Percentiles rank a stretch among this genome's conserved stretches.
Evolutionary conservation across 2,113 vertebrate species (phyloP).

Genomic region (Eulacestoma nigropectus): DNA sequence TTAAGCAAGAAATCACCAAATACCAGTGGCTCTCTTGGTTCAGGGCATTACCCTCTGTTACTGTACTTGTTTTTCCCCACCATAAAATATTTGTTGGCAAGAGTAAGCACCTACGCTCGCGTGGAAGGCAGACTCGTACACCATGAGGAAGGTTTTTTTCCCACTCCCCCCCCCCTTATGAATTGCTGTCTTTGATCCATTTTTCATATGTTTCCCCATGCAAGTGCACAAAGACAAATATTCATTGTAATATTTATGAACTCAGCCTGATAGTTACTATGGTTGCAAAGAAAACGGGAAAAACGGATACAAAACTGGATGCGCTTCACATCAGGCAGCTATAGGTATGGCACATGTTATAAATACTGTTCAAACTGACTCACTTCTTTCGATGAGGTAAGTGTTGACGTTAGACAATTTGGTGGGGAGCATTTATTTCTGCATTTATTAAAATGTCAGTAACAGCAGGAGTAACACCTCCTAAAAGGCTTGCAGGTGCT

Average conservation of each 20-base stretch:
- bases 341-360: not conserved
- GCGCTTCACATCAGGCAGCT: not conserved
- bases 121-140: not conserved
- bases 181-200: conserved; percentile 24
- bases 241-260: conserved; percentile 38
- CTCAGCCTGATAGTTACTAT: conserved; percentile 11
- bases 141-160: rapidly evolving
- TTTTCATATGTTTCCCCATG: not conserved
- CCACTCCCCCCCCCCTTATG: not conserved
- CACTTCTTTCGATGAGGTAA: conserved; percentile 61
- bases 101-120: rapidly evolving
- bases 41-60: not conserved
- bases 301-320: conserved; percentile 29
- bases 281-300: conserved; percentile 43
- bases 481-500: conserved; percentile 64
- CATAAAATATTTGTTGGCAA: not conserved
- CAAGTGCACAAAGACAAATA: conserved; percentile 34
- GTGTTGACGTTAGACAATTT: conserved; percentile 67
- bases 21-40: not conserved
- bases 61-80: not conserved
- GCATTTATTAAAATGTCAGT: conserved; percentile 71
- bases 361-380: conserved; percentile 56
- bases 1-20: not conserved
- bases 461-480: conserved; percentile 51
- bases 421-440: conserved; percentile 63